A percentile compares a stretch with the other conserved stretches of the same genome.
These are phyloP conservation scores for Coptotermes formosanus DNA, from an alignment of 1,140 invertebrate genomes.

Conservation along the genomic window DNA sequence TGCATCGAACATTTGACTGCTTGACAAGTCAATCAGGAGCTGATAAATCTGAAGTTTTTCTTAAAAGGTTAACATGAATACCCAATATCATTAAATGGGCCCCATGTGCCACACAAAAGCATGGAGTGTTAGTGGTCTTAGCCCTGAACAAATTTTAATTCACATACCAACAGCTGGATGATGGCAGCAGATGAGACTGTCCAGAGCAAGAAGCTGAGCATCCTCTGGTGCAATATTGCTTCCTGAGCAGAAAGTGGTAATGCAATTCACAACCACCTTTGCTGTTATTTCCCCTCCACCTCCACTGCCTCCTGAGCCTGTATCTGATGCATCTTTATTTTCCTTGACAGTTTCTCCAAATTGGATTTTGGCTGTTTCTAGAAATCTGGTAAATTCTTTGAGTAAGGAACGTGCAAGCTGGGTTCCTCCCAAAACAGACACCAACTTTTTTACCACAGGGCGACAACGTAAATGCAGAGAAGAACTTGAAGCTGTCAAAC, in stretches of 20 bases:
- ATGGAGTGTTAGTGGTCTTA: too few relatives aligned
- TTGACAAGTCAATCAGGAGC: too few relatives aligned
- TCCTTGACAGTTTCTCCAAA: conserved; percentile 30
- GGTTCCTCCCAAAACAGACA: conserved; percentile 43
- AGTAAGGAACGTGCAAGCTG: conserved; percentile 55
- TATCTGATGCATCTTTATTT: not conserved
- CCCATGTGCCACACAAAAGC: too few relatives aligned
- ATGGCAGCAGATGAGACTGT: conserved; percentile 64
- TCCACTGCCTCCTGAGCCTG: conserved; percentile 32
- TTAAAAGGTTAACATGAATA: too few relatives aligned
- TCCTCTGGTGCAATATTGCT: conserved; percentile 51
- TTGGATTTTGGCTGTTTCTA: conserved; percentile 57
- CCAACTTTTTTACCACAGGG: conserved; percentile 43
- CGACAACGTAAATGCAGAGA: conserved; percentile 40
- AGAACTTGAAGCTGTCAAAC: conserved; percentile 52
- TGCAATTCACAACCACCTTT: conserved; percentile 45
- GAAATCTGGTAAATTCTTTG: conserved; percentile 56
- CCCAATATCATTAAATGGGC: too few relatives aligned
- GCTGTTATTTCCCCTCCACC: conserved; percentile 39
- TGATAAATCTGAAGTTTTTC: too few relatives aligned
- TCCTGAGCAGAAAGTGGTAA: conserved; percentile 53
- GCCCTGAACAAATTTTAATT: too few relatives aligned
- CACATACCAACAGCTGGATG: conserved; percentile 60
- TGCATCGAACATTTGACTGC: too few relatives aligned
- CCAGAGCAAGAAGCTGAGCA: conserved; percentile 55